Evolutionary conservation across 2,797 vertebrate genomes (phyloP).

Genomic region (Sebastes matsubarae): DNA sequence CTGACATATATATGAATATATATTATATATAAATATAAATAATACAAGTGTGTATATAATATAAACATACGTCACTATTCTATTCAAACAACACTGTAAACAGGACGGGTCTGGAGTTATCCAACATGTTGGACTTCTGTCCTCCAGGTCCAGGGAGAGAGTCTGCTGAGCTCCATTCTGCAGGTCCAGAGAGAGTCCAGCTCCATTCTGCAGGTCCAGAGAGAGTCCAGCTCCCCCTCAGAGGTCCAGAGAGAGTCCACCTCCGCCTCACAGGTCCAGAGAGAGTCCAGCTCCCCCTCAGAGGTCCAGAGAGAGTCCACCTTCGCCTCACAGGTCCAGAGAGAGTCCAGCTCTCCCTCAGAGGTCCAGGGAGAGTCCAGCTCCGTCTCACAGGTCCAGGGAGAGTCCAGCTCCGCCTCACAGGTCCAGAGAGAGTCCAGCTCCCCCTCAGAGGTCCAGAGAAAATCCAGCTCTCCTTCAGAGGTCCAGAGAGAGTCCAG

Average conservation of each 20-base stretch:
- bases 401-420: slow-evolving; percentile 73
- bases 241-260: slow-evolving; percentile 22
- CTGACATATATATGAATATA: no score
- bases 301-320: slow-evolving; percentile 32
- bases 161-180: slow-evolving; percentile 78
- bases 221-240: not conserved
- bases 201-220: not conserved
- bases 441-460: slow-evolving; percentile 67
- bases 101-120: not conserved
- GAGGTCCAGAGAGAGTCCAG: slow-evolving; percentile 24
- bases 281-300: slow-evolving; percentile 73
- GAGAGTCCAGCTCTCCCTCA: not conserved
- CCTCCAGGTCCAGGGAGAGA: slow-evolving; percentile 59
- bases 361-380: slow-evolving; percentile 23
- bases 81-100: no score
- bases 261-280: slow-evolving; percentile 30
- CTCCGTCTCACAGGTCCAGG: slow-evolving; percentile 29
- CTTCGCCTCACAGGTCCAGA: slow-evolving; percentile 67
- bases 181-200: slow-evolving; percentile 34
- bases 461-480: not conserved
- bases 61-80: no score
- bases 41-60: no score
- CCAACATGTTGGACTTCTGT: not conserved
- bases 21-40: no score
- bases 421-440: slow-evolving; percentile 33